Evolutionary conservation across 2,797 vertebrate species (phyloP).

Genomic region (Peromyscus melanophrys): DNA sequence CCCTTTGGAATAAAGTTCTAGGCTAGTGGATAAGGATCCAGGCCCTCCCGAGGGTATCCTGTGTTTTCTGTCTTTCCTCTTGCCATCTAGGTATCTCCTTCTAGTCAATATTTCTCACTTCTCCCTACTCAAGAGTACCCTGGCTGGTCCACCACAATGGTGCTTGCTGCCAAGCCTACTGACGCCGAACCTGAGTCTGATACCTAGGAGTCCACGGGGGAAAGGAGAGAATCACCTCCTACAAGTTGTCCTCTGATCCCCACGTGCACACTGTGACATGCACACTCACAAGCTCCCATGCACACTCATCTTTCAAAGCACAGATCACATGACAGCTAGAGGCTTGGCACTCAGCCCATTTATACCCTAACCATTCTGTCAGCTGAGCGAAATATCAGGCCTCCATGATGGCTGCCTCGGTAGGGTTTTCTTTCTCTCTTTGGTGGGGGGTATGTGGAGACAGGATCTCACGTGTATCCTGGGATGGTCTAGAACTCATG

Average conservation of each 20-base stretch:
- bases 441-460: neutral
- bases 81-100: too few relatives aligned
- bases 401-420: neutral
- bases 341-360: neutral
- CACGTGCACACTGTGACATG: neutral
- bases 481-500: neutral
- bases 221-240: neutral
- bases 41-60: too few relatives aligned
- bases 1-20: too few relatives aligned
- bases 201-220: neutral
- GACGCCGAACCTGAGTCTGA: neutral
- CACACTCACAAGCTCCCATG: neutral
- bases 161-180: neutral
- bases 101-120: too few relatives aligned
- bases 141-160: neutral
- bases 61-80: too few relatives aligned
- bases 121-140: too few relatives aligned
- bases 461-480: neutral
- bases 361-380: neutral
- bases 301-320: neutral
- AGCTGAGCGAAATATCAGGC: constrained; percentile 30
- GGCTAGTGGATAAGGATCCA: too few relatives aligned
- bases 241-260: neutral
- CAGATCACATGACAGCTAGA: neutral
- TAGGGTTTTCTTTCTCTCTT: neutral